A percentile compares a stretch with the other conserved stretches of the same genome.
These are phyloP conservation scores for Polydesmus complanatus DNA, from an alignment of 2,888 invertebrate species.

Conservation along the genomic window DNA sequence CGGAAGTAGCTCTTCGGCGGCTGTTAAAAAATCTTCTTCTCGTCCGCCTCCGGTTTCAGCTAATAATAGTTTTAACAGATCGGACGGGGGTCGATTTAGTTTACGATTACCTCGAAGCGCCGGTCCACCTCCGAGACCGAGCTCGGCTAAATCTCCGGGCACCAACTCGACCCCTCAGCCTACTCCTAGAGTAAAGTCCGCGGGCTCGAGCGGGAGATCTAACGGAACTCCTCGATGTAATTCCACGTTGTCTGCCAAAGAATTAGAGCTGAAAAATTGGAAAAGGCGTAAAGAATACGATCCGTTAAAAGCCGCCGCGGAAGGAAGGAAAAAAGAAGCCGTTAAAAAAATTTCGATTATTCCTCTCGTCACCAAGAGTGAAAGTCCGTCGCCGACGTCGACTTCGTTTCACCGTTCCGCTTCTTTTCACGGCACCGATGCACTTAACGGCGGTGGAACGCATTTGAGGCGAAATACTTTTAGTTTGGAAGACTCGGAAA, in stretches of 20 bases:
- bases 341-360: conserved; percentile 20
- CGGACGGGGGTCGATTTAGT: conserved; percentile 49
- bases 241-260: conserved; percentile 58
- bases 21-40: conserved; percentile 19
- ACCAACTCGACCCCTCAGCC: conserved; percentile 15
- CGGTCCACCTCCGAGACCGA: conserved; percentile 27
- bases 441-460: conserved; percentile 9
- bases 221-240: conserved; percentile 38
- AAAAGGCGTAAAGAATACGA: conserved; percentile 89
- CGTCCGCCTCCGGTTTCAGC: conserved; percentile 12
- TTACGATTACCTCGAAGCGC: conserved; percentile 36
- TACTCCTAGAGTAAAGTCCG: background rate
- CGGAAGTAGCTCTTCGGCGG: conserved; percentile 12
- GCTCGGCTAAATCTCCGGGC: conserved; percentile 20
- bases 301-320: conserved; percentile 83
- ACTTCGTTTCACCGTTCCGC: conserved; percentile 32
- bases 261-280: conserved; percentile 87
- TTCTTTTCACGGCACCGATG: conserved; percentile 36
- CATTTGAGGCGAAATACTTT: background rate
- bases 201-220: conserved; percentile 14
- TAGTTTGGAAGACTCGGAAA: background rate
- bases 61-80: conserved; percentile 38
- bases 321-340: conserved; percentile 44
- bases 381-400: background rate
- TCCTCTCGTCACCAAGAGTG: background rate